Percentiles rank a stretch among this genome's conserved stretches.
phyloP scores from a whole-genome alignment of 2,888 invertebrate species.

The Pheosia gnoma region DNA sequence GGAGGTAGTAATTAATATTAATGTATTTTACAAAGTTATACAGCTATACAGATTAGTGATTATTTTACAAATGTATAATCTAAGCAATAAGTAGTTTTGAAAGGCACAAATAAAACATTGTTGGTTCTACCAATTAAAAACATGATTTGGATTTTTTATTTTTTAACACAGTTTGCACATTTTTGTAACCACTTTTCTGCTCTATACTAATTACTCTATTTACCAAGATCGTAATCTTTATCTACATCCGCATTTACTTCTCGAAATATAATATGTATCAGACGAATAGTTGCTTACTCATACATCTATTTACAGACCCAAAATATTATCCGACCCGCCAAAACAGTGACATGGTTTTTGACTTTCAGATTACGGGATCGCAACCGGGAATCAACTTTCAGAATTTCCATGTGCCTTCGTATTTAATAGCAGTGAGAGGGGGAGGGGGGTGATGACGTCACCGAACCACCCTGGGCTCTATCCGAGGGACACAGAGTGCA shows the following conservation, averaged over 20 bases:
- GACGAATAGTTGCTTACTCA: too few species aligned
- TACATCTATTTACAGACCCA: not conserved
- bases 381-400: conserved; percentile 89
- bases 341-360: conserved; percentile 31
- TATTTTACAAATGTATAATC: too few species aligned
- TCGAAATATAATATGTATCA: too few species aligned
- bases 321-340: conserved; percentile 15
- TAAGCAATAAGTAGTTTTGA: too few species aligned
- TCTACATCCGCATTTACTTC: too few species aligned
- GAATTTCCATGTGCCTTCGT: conserved; percentile 94
- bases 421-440: conserved; percentile 91
- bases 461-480: conserved; percentile 96
- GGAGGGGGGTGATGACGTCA: conserved; percentile 91
- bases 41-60: not conserved
- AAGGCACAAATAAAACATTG: too few species aligned
- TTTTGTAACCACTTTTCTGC: too few species aligned
- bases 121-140: too few species aligned
- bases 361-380: conserved; percentile 93
- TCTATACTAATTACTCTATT: too few species aligned
- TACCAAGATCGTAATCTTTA: too few species aligned
- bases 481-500: conserved; percentile 94
- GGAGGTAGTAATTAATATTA: conserved; percentile 22
- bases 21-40: conserved; percentile 25
- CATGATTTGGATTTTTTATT: too few species aligned
- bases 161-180: too few species aligned